phyloP scores from a whole-genome alignment of 2,113 vertebrate genomes.

The Oreochromis tanganicae region DNA sequence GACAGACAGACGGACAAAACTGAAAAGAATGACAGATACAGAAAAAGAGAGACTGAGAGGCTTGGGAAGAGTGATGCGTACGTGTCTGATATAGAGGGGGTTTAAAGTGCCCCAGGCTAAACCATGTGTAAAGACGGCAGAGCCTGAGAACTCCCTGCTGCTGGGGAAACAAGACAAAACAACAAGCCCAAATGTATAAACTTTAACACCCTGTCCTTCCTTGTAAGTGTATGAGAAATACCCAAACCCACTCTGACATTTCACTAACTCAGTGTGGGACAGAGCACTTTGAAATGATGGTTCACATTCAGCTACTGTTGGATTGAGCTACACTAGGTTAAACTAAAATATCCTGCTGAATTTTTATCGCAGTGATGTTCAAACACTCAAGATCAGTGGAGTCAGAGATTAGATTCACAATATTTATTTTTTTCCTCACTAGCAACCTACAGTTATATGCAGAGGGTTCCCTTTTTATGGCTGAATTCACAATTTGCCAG shows the following conservation, averaged over 20 bases:
- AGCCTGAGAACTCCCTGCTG: conserved; percentile 47
- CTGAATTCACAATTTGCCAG: not conserved
- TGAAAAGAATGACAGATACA: conserved; percentile 28
- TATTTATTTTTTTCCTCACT: not conserved
- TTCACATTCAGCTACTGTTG: not conserved
- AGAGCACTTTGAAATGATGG: not conserved
- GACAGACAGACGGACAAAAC: not conserved
- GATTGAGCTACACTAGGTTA: not conserved
- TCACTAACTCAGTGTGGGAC: conserved; percentile 14
- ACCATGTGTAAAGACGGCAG: conserved; percentile 43
- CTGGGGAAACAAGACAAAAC: conserved; percentile 49
- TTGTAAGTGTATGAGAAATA: conserved; percentile 40
- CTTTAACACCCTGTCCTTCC: conserved; percentile 49
- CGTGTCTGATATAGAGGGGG: conserved; percentile 3
- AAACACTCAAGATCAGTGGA: not conserved
- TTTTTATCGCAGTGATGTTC: not conserved
- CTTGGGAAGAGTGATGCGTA: not conserved
- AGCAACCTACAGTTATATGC: not conserved
- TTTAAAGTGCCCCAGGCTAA: conserved; percentile 48
- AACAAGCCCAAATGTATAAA: conserved; percentile 57
- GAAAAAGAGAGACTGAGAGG: not conserved
- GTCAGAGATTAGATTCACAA: not conserved
- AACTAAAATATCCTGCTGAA: not conserved
- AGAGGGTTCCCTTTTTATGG: not conserved
- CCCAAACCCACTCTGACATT: conserved; percentile 38